Percentiles rank a stretch among this genome's conserved stretches.
Evolutionary conservation across 1,140 invertebrate genomes (phyloP).

Genomic region (Hylyphantes graminicola): DNA sequence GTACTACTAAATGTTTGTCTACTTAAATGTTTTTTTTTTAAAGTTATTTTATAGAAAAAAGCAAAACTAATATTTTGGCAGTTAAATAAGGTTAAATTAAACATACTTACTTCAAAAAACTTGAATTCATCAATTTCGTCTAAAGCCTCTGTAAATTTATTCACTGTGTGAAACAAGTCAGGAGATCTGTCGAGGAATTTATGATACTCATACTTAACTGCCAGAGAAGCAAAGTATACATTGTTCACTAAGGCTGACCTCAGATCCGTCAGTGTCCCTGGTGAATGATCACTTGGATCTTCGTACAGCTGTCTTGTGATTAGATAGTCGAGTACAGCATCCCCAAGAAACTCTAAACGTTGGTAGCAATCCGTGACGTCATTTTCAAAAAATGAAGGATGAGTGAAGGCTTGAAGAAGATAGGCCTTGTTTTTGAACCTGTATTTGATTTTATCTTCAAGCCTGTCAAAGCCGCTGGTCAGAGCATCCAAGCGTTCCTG

Average conservation of each 20-base stretch:
- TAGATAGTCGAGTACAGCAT: slow-evolving; percentile 84
- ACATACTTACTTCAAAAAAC: slow-evolving; percentile 29
- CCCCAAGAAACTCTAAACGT: slow-evolving; percentile 74
- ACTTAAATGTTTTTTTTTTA: too few species aligned
- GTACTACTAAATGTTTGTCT: too few species aligned
- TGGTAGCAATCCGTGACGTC: slow-evolving; percentile 74
- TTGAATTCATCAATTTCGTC: slow-evolving; percentile 16
- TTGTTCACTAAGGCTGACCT: slow-evolving; percentile 96
- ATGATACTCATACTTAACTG: slow-evolving; percentile 82
- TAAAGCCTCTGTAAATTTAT: slow-evolving; percentile 18
- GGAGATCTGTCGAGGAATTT: slow-evolving; percentile 69
- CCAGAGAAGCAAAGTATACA: slow-evolving; percentile 88
- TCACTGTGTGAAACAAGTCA: slow-evolving; percentile 63
- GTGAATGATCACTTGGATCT: slow-evolving; percentile 74
- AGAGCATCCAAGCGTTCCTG: not conserved
- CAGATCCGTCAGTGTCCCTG: slow-evolving; percentile 90
- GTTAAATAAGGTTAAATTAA: too few species aligned
- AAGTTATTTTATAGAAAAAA: too few species aligned
- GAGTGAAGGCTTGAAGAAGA: slow-evolving; percentile 70
- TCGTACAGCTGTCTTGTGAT: slow-evolving; percentile 90
- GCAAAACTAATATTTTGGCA: too few species aligned
- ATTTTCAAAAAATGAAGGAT: slow-evolving; percentile 72
- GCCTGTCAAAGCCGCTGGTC: slow-evolving; percentile 58
- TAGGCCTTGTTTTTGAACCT: slow-evolving; percentile 75
- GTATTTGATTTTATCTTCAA: slow-evolving; percentile 77